These are phyloP conservation scores for Calidris pugnax DNA, from an alignment of 2,113 vertebrate genomes.

Conservation along the genomic window DNA sequence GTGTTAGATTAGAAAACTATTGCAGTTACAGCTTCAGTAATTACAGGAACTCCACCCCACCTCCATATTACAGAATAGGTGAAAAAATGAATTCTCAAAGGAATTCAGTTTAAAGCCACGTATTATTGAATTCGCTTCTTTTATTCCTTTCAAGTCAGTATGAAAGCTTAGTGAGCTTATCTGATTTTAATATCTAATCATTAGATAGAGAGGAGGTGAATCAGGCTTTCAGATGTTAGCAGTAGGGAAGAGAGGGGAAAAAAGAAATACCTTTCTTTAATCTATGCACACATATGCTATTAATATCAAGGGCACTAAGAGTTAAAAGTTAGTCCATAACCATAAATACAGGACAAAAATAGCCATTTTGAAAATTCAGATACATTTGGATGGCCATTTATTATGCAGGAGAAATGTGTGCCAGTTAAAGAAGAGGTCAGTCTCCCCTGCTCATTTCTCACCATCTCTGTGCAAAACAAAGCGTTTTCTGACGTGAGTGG, in stretches of 20 bases:
- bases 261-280: background rate
- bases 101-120: background rate
- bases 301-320: background rate
- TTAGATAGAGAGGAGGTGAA: background rate
- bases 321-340: background rate
- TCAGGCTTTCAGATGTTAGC: background rate
- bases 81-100: constrained; percentile 13
- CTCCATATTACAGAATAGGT: background rate
- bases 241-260: background rate
- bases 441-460: background rate
- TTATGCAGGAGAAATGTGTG: background rate
- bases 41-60: background rate
- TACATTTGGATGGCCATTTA: background rate
- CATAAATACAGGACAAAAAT: background rate
- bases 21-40: background rate
- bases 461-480: too few species aligned
- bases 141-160: constrained; percentile 22
- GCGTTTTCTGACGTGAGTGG: background rate
- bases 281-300: background rate
- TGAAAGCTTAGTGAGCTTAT: background rate
- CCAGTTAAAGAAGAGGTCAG: background rate
- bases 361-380: background rate
- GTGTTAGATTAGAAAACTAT: background rate
- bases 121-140: constrained; percentile 11
- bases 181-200: constrained; percentile 41